Percentiles rank a stretch among this genome's conserved stretches.
Conservation (phyloP, 2,797 vertebrate species). For the Lophius americanus region DNA sequence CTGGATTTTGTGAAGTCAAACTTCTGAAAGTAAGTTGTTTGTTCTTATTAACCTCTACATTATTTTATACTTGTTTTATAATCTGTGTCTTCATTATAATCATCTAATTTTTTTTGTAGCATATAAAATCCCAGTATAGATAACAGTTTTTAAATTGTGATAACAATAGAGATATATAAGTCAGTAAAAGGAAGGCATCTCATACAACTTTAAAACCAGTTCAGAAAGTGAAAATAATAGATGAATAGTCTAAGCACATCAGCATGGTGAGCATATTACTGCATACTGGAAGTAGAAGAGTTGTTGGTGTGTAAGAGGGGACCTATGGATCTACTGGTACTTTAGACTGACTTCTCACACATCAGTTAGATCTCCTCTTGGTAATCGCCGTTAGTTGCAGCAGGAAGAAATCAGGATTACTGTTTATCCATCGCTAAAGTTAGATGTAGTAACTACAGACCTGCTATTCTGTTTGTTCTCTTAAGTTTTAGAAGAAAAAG, state of each 20-base stretch:
- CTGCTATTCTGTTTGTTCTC: background rate
- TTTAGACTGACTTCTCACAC: background rate
- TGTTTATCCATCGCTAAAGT: background rate
- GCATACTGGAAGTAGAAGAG: conserved; percentile 3
- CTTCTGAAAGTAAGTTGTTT: conserved; percentile 61
- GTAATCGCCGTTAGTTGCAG: background rate
- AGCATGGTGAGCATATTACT: background rate
- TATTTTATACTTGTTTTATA: background rate
- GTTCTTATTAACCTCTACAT: conserved; percentile 10
- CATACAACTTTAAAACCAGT: background rate
- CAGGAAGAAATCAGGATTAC: background rate
- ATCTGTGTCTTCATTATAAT: background rate
- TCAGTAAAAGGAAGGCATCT: background rate
- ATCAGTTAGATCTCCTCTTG: background rate
- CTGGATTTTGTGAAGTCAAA: conserved; percentile 32
- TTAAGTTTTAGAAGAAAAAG: conserved; percentile 9
- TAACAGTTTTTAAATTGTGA: background rate
- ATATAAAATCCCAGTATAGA: background rate
- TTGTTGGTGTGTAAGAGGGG: conserved; percentile 16
- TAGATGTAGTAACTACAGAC: background rate
- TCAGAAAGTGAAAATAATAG: conserved; percentile 17
- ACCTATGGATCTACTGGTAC: conserved; percentile 5
- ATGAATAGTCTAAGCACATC: conserved; percentile 4
- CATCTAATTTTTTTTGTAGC: background rate
- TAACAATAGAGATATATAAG: background rate